Base-by-base conservation (phyloP, 2,888 invertebrate genomes). In the Furcula furcula region DNA sequence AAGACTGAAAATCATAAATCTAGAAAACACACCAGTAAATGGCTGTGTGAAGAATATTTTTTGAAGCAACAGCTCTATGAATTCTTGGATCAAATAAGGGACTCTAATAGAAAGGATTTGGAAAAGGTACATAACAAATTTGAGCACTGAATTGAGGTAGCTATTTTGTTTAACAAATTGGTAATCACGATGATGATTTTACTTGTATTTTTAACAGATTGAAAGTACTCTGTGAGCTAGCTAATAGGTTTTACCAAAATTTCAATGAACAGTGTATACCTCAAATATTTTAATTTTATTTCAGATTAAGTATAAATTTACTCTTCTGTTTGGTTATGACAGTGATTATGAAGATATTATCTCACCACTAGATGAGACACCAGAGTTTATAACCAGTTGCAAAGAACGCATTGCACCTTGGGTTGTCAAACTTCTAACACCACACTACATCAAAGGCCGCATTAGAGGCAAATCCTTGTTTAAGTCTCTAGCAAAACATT, bases 391-490 rank as follows among this genome's bases (percentile, higher is more conserved):
- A n/a, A 64, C 71, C 1, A 90, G 90, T 46, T 91, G 91, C 48
- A 90, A 90, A 54, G 89, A 90, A 46, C 79, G 91, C 10, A 90
- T 92, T 38, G 91, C 92, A 0, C 91, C 91, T 11, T 86, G 91
- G 81, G 91, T 93, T n/a, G 91, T 92, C 0, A 89, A 90, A 48
- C 80, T 91, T 36, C 70, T 93, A 3, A 92, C 91, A 51, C 92
- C 92, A 2, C 90, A 90, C 59, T 92, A 91, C 54, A 88, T 90
- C n/a, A 89, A 87, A 46, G 90, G 90, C 1, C 80, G 88, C 27
- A 92, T 93, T 23, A 82, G 76, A 47, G 90, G 91, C 27, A 91
- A 91, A 70, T 83, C 85, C 19, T 66, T 92, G 29, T 93, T 93
- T 62, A 93, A 93, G 71, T 61, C 84, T 21, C 76, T 92, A 23